phyloP scores from a whole-genome alignment of 2,113 vertebrate species.

The Hemiprocne comata region DNA sequence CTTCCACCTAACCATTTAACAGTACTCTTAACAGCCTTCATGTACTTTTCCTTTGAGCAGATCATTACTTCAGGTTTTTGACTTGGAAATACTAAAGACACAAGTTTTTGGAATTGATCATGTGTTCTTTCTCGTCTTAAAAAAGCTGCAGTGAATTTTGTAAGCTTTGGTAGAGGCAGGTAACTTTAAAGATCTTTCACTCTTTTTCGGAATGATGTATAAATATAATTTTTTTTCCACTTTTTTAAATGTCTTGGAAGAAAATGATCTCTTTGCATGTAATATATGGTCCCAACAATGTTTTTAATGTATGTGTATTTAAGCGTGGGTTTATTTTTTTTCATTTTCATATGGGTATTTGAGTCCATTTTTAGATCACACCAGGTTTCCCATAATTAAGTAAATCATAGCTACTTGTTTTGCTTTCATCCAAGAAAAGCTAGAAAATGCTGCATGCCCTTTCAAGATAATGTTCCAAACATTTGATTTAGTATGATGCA shows the following conservation, averaged over 20 bases:
- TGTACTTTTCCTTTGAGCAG: neutral
- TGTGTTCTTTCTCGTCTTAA: neutral
- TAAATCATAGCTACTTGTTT: neutral
- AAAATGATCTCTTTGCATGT: neutral
- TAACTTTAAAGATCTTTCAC: neutral
- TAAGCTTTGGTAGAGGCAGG: neutral
- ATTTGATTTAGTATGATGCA: neutral
- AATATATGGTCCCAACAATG: neutral
- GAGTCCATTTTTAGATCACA: neutral
- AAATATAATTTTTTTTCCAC: too few species aligned
- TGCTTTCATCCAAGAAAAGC: neutral
- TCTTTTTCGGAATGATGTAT: neutral
- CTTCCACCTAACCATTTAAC: neutral
- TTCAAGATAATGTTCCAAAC: neutral
- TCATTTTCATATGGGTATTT: neutral
- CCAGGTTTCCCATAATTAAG: neutral
- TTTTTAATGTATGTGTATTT: neutral
- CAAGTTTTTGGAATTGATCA: neutral
- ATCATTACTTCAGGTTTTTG: neutral
- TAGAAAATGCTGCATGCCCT: neutral
- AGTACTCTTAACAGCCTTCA: neutral
- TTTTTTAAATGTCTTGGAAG: neutral
- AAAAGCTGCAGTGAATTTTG: neutral
- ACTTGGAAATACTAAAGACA: neutral
- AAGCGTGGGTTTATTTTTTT: neutral